Base-by-base conservation (phyloP, 2,113 vertebrate species). In the Paralichthys olivaceus region DNA sequence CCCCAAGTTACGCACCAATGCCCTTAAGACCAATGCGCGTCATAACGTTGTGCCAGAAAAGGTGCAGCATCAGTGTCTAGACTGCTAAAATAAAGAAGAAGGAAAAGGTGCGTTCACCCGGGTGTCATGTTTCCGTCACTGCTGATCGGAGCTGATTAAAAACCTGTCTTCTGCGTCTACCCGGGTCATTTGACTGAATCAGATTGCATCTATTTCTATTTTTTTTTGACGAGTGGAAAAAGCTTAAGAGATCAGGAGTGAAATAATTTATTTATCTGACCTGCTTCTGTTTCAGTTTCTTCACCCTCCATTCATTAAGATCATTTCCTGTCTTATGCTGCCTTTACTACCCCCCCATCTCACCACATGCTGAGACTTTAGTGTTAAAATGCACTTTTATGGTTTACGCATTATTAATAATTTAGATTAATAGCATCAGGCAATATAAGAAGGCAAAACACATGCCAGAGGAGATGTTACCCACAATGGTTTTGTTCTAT, bases 401-500 rank as follows among this genome's bases (percentile, higher is more conserved):
- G 47, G 4, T 34, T 25, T 22, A 5, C 5, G 62, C 47, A n/a
- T 53, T 61, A 70, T 61, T 45, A 71, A 78, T 73, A 73, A 79
- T 80, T 73, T 54, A 64, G 9, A 69, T 66, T 34, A 59, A 72
- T 76, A 47, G 32, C 34, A 32, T 62, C 28, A 29, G 56, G 68
- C 62, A 81, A 74, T 80, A 64, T 60, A 62, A 72, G 47, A 53
- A 55, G 59, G 72, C 26, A 73, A 71, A 71, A 82, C 66, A 54
- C 68, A 72, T 53, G 53, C 68, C 47, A 23, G 54, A 28, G 45
- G 64, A 80, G 32, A 81, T 59, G 72, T 57, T 54, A 17, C 66
- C 77, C 64, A 59, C 60, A 40, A 19, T 57, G 59, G 49, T 54
- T 23, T 25, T 73, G 54, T 64, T 75, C 49, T 58, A 28, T 37